Evolutionary conservation across 2,113 vertebrate species (phyloP).

Genomic region (Xenopus borealis): DNA sequence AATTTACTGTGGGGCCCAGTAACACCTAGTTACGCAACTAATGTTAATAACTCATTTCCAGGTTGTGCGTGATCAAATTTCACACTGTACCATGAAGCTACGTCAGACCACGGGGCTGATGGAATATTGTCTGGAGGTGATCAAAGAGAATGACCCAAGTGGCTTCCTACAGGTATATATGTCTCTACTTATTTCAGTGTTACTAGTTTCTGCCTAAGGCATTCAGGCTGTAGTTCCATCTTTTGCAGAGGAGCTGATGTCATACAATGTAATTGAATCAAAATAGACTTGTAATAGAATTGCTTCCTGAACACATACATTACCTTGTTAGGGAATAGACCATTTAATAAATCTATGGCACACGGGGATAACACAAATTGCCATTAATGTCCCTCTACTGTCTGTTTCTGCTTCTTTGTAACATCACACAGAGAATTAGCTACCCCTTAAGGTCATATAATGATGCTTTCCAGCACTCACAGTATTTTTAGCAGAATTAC

Average conservation of each 20-base stretch:
- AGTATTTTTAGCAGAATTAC: too few species aligned
- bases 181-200: too few species aligned
- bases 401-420: neutral
- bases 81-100: constrained; percentile 95
- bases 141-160: constrained; percentile 97
- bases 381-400: neutral
- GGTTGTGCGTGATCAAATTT: constrained; percentile 97
- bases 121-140: constrained; percentile 98
- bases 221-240: neutral
- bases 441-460: too few species aligned
- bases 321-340: neutral
- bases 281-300: neutral
- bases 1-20: too few species aligned
- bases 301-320: neutral
- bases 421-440: neutral
- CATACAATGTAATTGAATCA: neutral
- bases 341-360: neutral
- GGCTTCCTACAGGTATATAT: constrained; percentile 89
- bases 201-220: too few species aligned
- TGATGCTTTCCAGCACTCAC: too few species aligned
- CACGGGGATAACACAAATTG: neutral
- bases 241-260: neutral
- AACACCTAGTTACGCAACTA: too few species aligned
- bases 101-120: constrained; percentile 97
- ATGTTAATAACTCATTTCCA: constrained; percentile 50